Evolutionary conservation across 2,888 invertebrate species (phyloP), one percentile per base, ranked within the genome.

Genomic region (Phorcus lineatus): DNA sequence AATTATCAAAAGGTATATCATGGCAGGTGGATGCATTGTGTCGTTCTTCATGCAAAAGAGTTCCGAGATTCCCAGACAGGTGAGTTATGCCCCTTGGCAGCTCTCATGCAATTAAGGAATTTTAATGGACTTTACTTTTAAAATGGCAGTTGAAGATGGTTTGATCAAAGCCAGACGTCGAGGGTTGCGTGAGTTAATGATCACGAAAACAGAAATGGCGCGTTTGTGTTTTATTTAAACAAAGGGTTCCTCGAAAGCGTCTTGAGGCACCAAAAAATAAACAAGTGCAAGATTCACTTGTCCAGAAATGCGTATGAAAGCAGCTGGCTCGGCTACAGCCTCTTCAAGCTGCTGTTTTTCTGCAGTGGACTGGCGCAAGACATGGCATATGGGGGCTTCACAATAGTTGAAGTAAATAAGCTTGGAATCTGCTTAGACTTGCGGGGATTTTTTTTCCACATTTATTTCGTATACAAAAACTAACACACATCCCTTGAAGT

Each of bases 1-100:
- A 47, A 47, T 47, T 11, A 47, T 1, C 47, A 11, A 47, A 47
- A 47, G 47, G 1, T 11, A 6, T 9, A 11, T 1, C 47, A 47
- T 28, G 62, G 28, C 62, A 62, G 28, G 28, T 24, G 28, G 28
- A 62, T 62, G 62, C 16, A 62, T 16, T 62, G 28, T 62, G 62
- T 24, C 62, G 28, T 9, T 28, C 62, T 62, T 62, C 62, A 62
- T 13, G 17, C 62, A 62, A 24, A 62, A 62, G 62, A 28, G 62
- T 62, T 62, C 62, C n/a, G 11, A 62, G 28, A 62, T 62, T 62
- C n/a, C 62, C 22, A 24, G 24, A 62, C 62, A 62, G 62, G 62
- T 62, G 62, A 62, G 62, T 62, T 62, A 62, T 62, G 62, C 28
- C 62, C 62, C 62, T 62, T 62, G 28, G 62, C 62, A 28, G 24